Evolutionary conservation across 2,888 invertebrate species (phyloP).

Genomic region (Tipula lateralis): DNA sequence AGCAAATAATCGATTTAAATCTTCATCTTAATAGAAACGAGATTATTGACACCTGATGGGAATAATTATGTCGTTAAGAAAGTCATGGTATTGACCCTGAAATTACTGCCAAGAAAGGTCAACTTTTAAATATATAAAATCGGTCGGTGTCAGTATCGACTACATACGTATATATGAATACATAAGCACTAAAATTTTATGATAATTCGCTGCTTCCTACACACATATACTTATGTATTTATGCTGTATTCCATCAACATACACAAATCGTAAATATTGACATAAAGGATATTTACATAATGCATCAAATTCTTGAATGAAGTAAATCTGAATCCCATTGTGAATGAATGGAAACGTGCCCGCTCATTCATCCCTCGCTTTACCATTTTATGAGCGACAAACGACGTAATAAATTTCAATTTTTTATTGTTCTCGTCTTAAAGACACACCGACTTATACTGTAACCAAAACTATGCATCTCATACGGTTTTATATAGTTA

Average conservation of each 20-base stretch:
- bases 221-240: background rate
- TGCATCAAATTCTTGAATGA: background rate
- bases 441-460: no score
- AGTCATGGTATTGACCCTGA: no score
- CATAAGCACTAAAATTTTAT: background rate
- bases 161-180: background rate
- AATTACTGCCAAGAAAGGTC: no score
- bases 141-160: no score
- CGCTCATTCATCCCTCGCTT: slow-evolving; percentile 5
- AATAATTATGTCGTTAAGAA: no score
- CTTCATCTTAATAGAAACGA: no score
- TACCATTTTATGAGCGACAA: background rate
- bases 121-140: no score
- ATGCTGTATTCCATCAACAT: background rate
- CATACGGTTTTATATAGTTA: background rate
- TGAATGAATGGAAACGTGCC: background rate
- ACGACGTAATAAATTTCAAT: background rate
- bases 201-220: background rate
- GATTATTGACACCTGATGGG: no score
- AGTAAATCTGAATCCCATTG: background rate
- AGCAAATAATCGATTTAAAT: no score
- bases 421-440: background rate
- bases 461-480: background rate
- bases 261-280: background rate
- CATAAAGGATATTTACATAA: background rate